Conservation (phyloP, 2,113 vertebrate genomes). For the Dolichallabes microphthalmus region DNA sequence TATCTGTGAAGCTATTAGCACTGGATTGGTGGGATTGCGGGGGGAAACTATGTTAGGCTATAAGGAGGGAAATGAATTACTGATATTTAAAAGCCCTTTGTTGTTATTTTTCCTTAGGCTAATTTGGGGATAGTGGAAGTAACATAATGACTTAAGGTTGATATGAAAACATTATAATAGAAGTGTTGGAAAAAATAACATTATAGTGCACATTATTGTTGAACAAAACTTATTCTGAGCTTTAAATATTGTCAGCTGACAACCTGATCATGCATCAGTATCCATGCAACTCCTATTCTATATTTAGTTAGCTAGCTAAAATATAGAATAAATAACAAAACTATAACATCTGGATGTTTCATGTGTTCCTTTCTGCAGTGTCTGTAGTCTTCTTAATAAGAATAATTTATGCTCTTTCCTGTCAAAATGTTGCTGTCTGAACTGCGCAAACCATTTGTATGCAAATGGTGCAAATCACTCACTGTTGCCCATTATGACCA, state of each 20-base stretch:
- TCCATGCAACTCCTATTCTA: background rate
- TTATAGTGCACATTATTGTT: background rate
- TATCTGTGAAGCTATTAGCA: background rate
- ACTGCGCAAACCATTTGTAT: background rate
- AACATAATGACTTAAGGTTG: background rate
- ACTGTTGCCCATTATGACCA: background rate
- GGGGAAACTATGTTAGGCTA: no score
- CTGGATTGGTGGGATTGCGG: background rate
- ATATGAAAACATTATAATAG: background rate
- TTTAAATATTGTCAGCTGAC: background rate
- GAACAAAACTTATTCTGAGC: background rate
- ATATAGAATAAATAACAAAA: background rate
- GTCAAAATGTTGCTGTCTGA: background rate
- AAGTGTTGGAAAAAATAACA: background rate
- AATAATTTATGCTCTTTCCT: background rate
- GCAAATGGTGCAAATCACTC: background rate
- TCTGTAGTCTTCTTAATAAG: background rate
- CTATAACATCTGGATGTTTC: background rate
- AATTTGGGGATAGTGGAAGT: background rate
- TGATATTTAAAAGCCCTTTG: background rate
- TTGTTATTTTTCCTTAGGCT: background rate
- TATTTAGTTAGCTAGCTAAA: background rate
- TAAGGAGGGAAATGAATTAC: background rate
- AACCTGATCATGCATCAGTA: background rate
- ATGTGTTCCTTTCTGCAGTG: background rate